These are phyloP conservation scores for Taxidea taxus DNA, from an alignment of 2,113 vertebrate genomes.

Conservation along the genomic window DNA sequence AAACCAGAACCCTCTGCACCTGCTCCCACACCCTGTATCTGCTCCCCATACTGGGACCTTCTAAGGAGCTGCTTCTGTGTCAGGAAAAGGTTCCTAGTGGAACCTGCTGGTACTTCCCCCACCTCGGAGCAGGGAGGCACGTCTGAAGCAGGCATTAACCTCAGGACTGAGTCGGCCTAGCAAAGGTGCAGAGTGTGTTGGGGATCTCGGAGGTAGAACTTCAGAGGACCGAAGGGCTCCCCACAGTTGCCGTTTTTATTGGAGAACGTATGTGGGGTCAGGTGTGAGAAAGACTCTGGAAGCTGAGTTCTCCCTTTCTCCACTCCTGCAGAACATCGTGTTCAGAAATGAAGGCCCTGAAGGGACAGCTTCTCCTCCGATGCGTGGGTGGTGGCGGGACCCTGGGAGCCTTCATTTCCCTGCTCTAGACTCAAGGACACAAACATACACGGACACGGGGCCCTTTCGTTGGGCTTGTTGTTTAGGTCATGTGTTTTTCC, in stretches of 20 bases:
- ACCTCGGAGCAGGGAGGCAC: too few species aligned
- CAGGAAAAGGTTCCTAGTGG: background rate
- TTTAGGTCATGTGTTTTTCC: background rate
- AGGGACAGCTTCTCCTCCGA: background rate
- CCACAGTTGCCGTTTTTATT: background rate
- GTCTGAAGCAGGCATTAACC: background rate
- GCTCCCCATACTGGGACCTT: too few species aligned
- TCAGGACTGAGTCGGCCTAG: background rate
- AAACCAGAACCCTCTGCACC: background rate
- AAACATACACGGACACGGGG: fast-evolving
- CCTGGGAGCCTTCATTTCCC: background rate
- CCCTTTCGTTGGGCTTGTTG: background rate
- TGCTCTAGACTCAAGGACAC: background rate
- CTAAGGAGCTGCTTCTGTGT: background rate
- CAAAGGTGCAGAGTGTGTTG: background rate
- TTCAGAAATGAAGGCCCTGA: background rate
- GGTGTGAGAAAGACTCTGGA: background rate
- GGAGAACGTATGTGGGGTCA: background rate
- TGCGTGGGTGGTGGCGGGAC: background rate
- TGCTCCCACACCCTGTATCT: fast-evolving
- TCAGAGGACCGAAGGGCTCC: background rate
- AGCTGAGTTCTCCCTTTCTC: background rate
- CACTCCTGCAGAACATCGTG: fast-evolving
- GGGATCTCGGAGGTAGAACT: background rate
- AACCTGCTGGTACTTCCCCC: too few species aligned